A percentile compares a stretch with the other conserved stretches of the same genome.
These are phyloP conservation scores for Leucania comma DNA, from an alignment of 2,888 invertebrate genomes.

Conservation along the genomic window DNA sequence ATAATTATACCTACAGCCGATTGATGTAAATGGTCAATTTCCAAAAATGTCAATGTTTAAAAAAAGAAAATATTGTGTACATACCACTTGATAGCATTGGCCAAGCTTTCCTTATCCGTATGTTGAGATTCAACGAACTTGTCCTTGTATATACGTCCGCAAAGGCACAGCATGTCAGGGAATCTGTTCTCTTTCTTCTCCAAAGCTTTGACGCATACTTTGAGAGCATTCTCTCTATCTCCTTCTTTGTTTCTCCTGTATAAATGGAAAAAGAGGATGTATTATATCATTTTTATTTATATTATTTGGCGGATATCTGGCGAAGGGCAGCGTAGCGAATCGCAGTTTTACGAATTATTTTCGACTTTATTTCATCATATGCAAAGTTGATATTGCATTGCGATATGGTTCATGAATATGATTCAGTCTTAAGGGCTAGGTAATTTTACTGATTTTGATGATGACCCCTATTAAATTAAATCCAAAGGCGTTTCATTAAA, in stretches of 20 bases:
- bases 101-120: slow-evolving; percentile 96
- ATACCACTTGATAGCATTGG: slow-evolving; percentile 98
- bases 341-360: neutral
- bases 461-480: neutral
- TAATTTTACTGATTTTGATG: neutral
- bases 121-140: slow-evolving; percentile 99
- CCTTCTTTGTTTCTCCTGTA: slow-evolving; percentile 97
- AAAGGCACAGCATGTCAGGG: slow-evolving; percentile 99
- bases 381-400: too few species aligned
- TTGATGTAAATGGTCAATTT: too few species aligned
- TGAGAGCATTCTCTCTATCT: slow-evolving; percentile 98
- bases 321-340: neutral
- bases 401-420: too few species aligned
- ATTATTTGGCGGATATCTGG: neutral
- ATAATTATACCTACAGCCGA: too few species aligned
- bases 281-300: neutral
- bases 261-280: slow-evolving; percentile 23
- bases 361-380: neutral
- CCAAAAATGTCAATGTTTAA: too few species aligned
- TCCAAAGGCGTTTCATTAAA: too few species aligned
- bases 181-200: slow-evolving; percentile 98
- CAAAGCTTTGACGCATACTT: slow-evolving; percentile 97
- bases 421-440: too few species aligned
- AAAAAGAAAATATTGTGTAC: slow-evolving; percentile 45
- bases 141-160: slow-evolving; percentile 99